Evolutionary conservation across 2,888 invertebrate species (phyloP).

Genomic region (Atethmia centrago): DNA sequence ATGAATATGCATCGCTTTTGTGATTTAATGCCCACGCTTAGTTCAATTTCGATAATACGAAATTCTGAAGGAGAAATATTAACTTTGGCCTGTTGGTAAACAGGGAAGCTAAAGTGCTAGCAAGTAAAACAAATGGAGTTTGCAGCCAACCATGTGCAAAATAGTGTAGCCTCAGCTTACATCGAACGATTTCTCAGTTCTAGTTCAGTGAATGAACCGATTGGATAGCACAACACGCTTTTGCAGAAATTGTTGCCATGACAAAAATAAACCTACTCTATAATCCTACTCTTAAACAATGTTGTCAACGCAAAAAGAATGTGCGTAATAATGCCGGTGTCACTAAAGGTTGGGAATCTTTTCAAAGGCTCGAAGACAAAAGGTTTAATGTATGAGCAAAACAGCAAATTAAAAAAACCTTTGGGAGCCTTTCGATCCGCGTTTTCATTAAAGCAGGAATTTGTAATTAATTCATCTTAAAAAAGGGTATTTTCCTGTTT

Average conservation of each 20-base stretch:
- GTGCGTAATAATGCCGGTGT: constrained; percentile 59
- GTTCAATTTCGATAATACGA: constrained; percentile 58
- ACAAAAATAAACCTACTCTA: too few relatives aligned
- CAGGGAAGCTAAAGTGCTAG: constrained; percentile 30
- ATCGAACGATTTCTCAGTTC: constrained; percentile 45
- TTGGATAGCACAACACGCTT: constrained; percentile 19
- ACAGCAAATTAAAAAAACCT: constrained; percentile 72
- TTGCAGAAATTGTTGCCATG: constrained; percentile 28
- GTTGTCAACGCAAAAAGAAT: constrained; percentile 58
- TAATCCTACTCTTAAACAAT: constrained; percentile 41
- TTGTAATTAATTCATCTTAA: constrained; percentile 72
- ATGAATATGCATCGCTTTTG: constrained; percentile 70
- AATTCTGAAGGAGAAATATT: constrained; percentile 51
- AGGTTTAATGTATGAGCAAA: constrained; percentile 65
- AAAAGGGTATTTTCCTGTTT: constrained; percentile 66
- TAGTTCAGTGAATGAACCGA: constrained; percentile 33
- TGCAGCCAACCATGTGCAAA: constrained; percentile 41
- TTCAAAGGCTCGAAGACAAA: constrained; percentile 65
- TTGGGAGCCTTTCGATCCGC: constrained; percentile 65
- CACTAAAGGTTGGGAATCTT: constrained; percentile 54
- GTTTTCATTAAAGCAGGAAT: constrained; percentile 67
- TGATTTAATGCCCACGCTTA: constrained; percentile 65
- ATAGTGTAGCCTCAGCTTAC: constrained; percentile 21
- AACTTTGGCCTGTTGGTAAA: constrained; percentile 34
- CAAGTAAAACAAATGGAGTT: constrained; percentile 46